Evolutionary conservation across 2,113 vertebrate genomes (phyloP).

Genomic region (Labrus mixtus): DNA sequence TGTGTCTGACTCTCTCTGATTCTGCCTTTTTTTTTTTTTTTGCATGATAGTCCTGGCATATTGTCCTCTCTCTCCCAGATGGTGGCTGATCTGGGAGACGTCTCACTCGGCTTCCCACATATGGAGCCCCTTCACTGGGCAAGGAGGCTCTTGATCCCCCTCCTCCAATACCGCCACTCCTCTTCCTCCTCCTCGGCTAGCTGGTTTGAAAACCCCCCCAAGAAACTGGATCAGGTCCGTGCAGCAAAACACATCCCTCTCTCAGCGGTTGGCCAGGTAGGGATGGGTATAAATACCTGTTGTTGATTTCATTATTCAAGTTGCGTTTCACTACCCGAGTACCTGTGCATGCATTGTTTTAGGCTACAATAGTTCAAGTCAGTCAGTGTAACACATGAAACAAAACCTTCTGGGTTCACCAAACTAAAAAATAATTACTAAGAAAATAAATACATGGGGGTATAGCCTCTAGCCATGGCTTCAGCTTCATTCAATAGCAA

Average conservation of each 20-base stretch:
- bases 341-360: too few species aligned
- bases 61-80: constrained; percentile 63
- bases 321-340: too few species aligned
- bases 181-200: constrained; percentile 6
- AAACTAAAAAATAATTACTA: too few species aligned
- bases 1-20: constrained; percentile 7
- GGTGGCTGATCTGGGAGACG: constrained; percentile 57
- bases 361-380: too few species aligned
- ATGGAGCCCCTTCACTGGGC: constrained; percentile 58
- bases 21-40: not conserved
- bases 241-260: constrained; percentile 41
- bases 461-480: too few species aligned
- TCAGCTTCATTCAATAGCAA: too few species aligned
- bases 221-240: constrained; percentile 32
- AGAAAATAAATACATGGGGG: too few species aligned
- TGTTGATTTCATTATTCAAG: too few species aligned
- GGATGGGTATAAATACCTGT: too few species aligned
- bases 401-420: too few species aligned
- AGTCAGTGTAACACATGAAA: too few species aligned
- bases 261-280: constrained; percentile 24
- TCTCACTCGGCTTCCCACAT: constrained; percentile 63
- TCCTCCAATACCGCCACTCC: not conserved
- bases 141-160: constrained; percentile 52
- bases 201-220: constrained; percentile 55
- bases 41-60: constrained; percentile 50